Conservation (phyloP, 2,797 vertebrate species). For the Helarctos malayanus region DNA sequence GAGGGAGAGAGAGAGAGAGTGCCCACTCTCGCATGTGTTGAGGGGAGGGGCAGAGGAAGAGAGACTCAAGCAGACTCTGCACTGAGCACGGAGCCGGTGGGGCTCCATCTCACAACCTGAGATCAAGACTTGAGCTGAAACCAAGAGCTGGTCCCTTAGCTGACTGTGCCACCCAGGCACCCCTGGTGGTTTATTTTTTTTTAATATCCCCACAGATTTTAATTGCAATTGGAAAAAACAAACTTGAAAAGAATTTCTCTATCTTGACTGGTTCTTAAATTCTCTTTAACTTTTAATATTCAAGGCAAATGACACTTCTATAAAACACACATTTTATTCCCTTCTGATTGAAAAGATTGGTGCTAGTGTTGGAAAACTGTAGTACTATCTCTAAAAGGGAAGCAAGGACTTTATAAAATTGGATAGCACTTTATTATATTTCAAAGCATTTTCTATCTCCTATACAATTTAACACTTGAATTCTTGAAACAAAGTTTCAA, state of each 20-base stretch:
- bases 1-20: too few relatives aligned
- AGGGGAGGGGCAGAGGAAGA: too few relatives aligned
- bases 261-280: not conserved
- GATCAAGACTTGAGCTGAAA: not conserved
- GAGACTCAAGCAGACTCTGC: too few relatives aligned
- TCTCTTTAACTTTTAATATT: not conserved
- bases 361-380: not conserved
- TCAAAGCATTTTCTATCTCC: not conserved
- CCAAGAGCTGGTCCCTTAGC: not conserved
- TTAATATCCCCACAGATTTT: not conserved
- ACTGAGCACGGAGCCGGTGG: too few relatives aligned
- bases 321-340: not conserved
- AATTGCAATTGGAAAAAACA: not conserved
- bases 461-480: not conserved
- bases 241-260: not conserved
- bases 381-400: not conserved
- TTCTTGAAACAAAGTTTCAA: not conserved
- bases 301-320: not conserved
- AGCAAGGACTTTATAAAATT: not conserved
- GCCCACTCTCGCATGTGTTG: too few relatives aligned
- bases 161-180: not conserved
- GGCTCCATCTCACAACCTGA: not conserved
- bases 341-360: not conserved
- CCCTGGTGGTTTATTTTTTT: not conserved
- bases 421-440: not conserved